Base-by-base conservation (phyloP, 2,888 invertebrate species). In the Caenorhabditis sulstoni region DNA sequence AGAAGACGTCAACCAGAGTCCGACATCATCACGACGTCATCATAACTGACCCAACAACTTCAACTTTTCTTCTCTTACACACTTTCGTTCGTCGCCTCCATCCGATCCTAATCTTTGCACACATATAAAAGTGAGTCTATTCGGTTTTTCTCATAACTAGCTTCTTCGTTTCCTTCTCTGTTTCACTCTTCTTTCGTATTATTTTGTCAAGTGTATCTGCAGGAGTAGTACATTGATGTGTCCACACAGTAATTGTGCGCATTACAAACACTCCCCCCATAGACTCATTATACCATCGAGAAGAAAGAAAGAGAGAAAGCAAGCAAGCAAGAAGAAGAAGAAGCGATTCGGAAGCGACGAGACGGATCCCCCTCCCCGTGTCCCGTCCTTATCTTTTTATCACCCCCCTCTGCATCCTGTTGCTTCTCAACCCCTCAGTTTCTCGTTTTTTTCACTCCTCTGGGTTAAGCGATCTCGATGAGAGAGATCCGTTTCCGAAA, bases 181-280 rank as follows among this genome's bases (percentile, higher is more conserved):
- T 18, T 39, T 39, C 5, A 37, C 41, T 9, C n/a, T 41, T 57
- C 57, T 39, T 53, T 35, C 53, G 20, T 52, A 65, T 66, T 66
- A 55, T 55, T 55, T 66, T 67, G 49, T 67, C 67, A 67, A 67
- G 67, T 67, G 67, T n/a, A 41, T 29, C 29, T 29, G 29, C 7
- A 37, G 58, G 35, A 52, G 45, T 65, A 65, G 59, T 59, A 59
- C 58, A 59, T 52, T 35, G 37, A 7, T 12, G 16, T 16, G 29
- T 29, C 7, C 7, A 3, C 29, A 29, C 52, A 52, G 49, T 68
- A 59, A 52, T 68, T 59, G 50, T 59, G 50, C 52, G 68, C 50
- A 44, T 47, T 55, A 41, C 55, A 55, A 55, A 52, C 58, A 41
- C 62, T 45, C 16, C 8, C 47, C 22, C 16, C n/a, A n/a, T n/a